phyloP scores from a whole-genome alignment of 2,888 invertebrate genomes.

The Ophioninae sp. region DNA sequence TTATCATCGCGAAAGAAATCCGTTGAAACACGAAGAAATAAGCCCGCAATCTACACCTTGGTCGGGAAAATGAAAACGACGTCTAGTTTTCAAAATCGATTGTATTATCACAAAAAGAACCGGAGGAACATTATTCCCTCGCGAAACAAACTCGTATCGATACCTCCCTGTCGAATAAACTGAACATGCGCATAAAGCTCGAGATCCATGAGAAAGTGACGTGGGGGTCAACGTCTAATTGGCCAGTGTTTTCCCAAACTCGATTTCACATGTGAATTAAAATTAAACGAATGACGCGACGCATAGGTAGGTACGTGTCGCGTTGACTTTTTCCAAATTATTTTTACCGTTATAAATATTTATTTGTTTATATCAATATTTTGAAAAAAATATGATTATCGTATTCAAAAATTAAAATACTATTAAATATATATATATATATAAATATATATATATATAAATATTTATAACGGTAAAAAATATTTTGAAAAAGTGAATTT shows the following conservation, averaged over 20 bases:
- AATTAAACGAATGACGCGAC: not conserved
- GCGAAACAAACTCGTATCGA: not conserved
- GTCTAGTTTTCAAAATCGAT: not conserved
- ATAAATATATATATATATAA: no score
- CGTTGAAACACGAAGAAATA: not conserved
- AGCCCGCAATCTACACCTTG: not conserved
- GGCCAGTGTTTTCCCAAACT: not conserved
- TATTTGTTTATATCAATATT: no score
- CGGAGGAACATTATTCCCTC: not conserved
- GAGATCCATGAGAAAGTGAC: constrained; percentile 34
- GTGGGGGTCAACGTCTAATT: constrained; percentile 51
- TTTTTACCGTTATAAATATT: not conserved
- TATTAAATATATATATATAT: no score
- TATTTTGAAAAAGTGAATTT: not conserved
- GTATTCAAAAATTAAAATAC: no score
- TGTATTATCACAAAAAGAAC: not conserved
- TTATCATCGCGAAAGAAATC: not conserved
- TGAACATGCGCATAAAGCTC: constrained; percentile 37
- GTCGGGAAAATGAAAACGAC: not conserved
- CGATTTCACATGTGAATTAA: not conserved
- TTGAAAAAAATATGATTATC: no score
- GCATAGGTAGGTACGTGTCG: not conserved
- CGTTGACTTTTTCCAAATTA: not conserved
- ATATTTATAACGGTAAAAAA: no score
- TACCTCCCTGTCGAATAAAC: constrained; percentile 29